Percentiles rank a stretch among this genome's conserved stretches.
Conservation (phyloP, 2,888 invertebrate genomes). For the Mantis religiosa region DNA sequence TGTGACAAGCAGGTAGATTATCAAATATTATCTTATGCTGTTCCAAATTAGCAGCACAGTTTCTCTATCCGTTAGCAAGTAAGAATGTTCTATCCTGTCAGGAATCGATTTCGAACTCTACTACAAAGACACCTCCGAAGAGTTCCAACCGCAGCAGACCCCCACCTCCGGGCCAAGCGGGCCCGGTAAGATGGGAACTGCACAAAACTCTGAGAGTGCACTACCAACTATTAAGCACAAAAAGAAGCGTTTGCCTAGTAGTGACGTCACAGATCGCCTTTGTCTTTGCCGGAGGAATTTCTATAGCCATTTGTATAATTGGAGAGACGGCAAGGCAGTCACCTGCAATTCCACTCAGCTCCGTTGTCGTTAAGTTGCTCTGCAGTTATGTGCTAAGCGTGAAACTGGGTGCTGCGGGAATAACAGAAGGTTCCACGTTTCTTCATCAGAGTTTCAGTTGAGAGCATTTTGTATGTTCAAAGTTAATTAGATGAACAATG, state of each 20-base stretch:
- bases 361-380: background rate
- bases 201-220: background rate
- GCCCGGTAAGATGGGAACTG: background rate
- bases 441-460: no score
- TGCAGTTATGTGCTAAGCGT: background rate
- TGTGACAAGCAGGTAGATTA: no score
- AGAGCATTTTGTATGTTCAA: no score
- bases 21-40: no score
- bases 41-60: background rate
- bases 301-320: background rate
- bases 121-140: background rate
- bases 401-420: background rate
- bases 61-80: background rate
- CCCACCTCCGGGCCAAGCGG: background rate
- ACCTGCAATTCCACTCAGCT: background rate
- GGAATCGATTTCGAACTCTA: background rate
- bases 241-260: background rate
- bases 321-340: background rate
- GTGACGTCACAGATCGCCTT: background rate
- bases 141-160: background rate
- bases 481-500: no score
- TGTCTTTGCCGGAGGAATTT: background rate
- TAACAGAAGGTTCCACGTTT: background rate
- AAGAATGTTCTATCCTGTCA: background rate
- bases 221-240: background rate